Percentiles rank a stretch among this genome's conserved stretches.
Evolutionary conservation across 2,797 vertebrate genomes (phyloP).

Genomic region (Semotilus atromaculatus): DNA sequence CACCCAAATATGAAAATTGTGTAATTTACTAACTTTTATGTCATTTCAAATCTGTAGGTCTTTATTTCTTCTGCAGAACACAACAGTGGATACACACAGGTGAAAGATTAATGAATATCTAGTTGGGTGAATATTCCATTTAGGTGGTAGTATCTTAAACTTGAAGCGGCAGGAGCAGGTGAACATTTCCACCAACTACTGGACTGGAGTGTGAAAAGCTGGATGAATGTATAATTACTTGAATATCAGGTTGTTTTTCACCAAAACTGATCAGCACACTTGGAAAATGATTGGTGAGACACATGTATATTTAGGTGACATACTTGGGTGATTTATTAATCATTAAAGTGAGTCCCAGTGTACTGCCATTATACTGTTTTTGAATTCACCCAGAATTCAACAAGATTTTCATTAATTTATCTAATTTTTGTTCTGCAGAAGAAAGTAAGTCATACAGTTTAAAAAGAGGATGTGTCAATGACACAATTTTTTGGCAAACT

Average conservation of each 20-base stretch:
- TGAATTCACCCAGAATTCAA: not conserved
- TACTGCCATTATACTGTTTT: not conserved
- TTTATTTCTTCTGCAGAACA: conserved; percentile 4
- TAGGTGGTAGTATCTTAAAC: not conserved
- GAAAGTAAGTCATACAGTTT: not conserved
- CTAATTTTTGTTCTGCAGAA: not conserved
- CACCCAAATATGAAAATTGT: not conserved
- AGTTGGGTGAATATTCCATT: not conserved
- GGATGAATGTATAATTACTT: not conserved
- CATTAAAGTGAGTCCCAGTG: not conserved
- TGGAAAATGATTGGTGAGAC: not conserved
- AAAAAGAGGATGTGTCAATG: not conserved
- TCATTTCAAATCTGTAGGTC: conserved; percentile 5
- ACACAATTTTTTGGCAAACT: not conserved
- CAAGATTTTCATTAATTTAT: not conserved
- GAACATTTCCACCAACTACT: not conserved
- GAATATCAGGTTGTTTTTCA: not conserved
- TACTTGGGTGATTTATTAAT: not conserved
- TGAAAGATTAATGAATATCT: not conserved
- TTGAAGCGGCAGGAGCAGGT: not conserved
- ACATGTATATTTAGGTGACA: not conserved
- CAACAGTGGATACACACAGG: not conserved
- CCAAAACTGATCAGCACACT: not conserved
- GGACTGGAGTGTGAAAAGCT: not conserved
- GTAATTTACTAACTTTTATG: conserved; percentile 4